Evolutionary conservation across 2,888 invertebrate species (phyloP), one percentile per base, ranked within the genome.

Genomic region (Callyntrura sp.): DNA sequence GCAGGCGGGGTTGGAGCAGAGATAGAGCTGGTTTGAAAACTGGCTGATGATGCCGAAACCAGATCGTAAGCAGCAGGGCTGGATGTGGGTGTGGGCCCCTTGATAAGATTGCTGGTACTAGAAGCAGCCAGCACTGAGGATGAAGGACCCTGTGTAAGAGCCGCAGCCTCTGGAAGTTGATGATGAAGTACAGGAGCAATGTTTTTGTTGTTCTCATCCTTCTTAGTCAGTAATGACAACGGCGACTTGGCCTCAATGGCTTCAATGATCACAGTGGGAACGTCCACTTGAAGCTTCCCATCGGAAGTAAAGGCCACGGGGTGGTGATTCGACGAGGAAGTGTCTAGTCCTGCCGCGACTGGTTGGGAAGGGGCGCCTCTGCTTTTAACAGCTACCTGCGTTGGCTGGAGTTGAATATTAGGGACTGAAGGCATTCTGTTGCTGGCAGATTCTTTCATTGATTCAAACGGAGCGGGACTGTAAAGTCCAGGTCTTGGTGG

Each of bases 221-320:
- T 89, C 23, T 78, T 79, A 12, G 51, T 11, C 35, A 55, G 17
- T 79, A 85, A 79, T 85, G 85, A 86, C 60, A 78, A 84, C 55
- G 78, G 70, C 9, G 88, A 88, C 79, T 89, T 89, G 84, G 89
- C 85, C 89, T 89, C 89, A 89, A 89, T 89, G 43, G 78, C 60
- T 70, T 89, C 89, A 83, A 89, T 85, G 78, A 89, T 65, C 68
- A 89, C 84, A 43, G 89, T 89, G 89, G 89, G 89, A 89, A 89
- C 85, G 68, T 89, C 89, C 45, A 85, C 89, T 70, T 89, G 89
- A 48, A 89, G 85, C 68, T 89, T 89, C 89, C 89, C 89, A 89
- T 89, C 89, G 65, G 84, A 79, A 25, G 89, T 84, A 85, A 89
- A 89, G 83, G 89, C 84, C 79, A 89, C 84, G 8, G 89, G 79